A percentile compares a stretch with the other conserved stretches of the same genome.
Conservation (phyloP, 37 sponge, comb jelly and placozoan genomes). For the Aplysina aerophoba region DNA sequence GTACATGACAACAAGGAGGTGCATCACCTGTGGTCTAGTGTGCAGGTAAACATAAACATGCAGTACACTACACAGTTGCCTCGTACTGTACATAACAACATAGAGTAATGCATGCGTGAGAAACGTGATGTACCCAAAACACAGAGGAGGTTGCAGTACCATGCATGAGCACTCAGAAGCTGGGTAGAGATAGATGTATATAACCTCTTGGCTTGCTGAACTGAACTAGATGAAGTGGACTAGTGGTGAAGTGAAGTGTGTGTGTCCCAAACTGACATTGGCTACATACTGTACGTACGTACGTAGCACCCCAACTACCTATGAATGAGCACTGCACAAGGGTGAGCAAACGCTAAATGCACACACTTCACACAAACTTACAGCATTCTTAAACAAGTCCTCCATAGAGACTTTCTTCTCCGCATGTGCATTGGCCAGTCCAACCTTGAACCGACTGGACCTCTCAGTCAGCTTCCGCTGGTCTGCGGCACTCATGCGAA, state of each 20-base stretch:
- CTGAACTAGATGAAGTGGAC: too few species aligned
- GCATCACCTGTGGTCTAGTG: conserved; percentile 16
- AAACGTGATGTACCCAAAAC: too few species aligned
- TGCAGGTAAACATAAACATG: neutral
- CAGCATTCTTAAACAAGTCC: conserved; percentile 52
- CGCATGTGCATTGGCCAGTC: conserved; percentile 36
- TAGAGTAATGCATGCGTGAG: too few species aligned
- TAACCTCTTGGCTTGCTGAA: too few species aligned
- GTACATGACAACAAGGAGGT: too few species aligned
- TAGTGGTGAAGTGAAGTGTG: neutral
- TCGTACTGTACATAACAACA: too few species aligned
- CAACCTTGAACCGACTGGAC: conserved; percentile 54
- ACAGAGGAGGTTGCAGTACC: too few species aligned
- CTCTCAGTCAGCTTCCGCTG: conserved; percentile 52
- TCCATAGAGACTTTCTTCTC: conserved; percentile 67
- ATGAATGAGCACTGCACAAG: too few species aligned
- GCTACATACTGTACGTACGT: neutral
- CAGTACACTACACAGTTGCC: too few species aligned
- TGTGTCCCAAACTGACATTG: too few species aligned
- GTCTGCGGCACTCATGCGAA: conserved; percentile 40
- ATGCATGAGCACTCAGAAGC: too few species aligned
- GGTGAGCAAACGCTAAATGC: neutral
- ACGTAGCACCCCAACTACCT: neutral
- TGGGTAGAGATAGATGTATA: too few species aligned
- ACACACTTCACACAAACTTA: conserved; percentile 20